A percentile compares a stretch with the other conserved stretches of the same genome.
Conservation (phyloP, 2,888 invertebrate genomes). For the Nymphalis urticae region DNA sequence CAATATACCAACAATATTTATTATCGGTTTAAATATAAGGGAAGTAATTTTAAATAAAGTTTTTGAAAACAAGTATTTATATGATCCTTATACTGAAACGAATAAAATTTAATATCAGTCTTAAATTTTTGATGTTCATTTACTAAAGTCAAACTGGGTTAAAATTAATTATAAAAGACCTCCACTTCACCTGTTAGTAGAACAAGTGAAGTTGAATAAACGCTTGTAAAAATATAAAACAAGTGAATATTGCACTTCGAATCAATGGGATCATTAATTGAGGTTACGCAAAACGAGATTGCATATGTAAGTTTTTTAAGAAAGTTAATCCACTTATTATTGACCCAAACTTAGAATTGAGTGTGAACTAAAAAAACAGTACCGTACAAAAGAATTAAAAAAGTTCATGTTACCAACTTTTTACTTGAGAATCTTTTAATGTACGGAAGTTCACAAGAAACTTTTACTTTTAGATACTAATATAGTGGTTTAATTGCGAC, state of each 20-base stretch:
- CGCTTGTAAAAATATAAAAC: not conserved
- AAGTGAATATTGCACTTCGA: not conserved
- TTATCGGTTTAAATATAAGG: too few species aligned
- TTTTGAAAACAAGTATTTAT: too few species aligned
- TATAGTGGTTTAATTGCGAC: conserved; percentile 33
- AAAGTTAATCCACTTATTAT: conserved; percentile 4
- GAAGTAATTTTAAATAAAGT: too few species aligned
- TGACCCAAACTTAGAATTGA: conserved; percentile 1
- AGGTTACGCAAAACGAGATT: not conserved
- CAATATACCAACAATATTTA: too few species aligned
- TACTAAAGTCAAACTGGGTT: too few species aligned
- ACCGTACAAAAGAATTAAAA: conserved; percentile 19
- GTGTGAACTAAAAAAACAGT: conserved; percentile 8
- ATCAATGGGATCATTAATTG: not conserved
- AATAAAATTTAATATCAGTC: too few species aligned
- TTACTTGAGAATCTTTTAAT: conserved; percentile 38
- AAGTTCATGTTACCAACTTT: conserved; percentile 28
- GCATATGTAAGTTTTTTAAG: not conserved
- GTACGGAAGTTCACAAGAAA: conserved; percentile 35
- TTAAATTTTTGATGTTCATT: too few species aligned
- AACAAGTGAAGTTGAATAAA: not conserved
- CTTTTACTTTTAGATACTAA: conserved; percentile 39
- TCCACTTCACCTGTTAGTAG: too few species aligned
- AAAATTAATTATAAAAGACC: too few species aligned
- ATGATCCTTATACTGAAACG: too few species aligned